Conservation (phyloP, 2,113 vertebrate genomes). For the Merops nubicus region DNA sequence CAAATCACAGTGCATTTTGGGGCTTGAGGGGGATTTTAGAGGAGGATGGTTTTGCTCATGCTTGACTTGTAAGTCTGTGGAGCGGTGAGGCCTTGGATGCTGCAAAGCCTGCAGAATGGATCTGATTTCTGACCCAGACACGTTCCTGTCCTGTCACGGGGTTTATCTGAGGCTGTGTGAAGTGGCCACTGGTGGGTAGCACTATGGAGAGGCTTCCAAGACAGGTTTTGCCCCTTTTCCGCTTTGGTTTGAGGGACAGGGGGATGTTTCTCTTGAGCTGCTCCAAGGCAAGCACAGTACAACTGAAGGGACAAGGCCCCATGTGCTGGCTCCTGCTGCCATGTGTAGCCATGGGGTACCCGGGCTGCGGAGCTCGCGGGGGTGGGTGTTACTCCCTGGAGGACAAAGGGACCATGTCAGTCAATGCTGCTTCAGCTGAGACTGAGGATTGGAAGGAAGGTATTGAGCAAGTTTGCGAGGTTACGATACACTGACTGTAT, state of each 20-base stretch:
- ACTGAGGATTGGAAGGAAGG: not conserved
- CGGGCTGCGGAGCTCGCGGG: not conserved
- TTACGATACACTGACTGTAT: not conserved
- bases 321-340: accelerated
- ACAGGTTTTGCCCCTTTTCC: not conserved
- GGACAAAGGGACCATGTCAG: not conserved
- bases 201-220: not conserved
- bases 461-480: not conserved
- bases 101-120: not conserved
- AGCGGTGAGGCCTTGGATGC: not conserved
- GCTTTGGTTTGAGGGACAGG: not conserved
- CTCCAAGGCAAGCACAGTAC: not conserved
- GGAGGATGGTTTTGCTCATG: not conserved
- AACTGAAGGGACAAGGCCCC: accelerated
- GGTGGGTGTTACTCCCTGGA: not conserved
- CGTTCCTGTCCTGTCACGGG: not conserved
- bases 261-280: not conserved
- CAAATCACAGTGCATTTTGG: not conserved
- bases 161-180: not conserved
- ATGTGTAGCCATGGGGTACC: accelerated
- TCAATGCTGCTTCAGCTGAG: not conserved
- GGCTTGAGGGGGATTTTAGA: not conserved
- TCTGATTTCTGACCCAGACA: not conserved
- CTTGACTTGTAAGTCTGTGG: not conserved
- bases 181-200: not conserved